Evolutionary conservation across 2,888 invertebrate species (phyloP).

Genomic region (Parthenolecanium corni): DNA sequence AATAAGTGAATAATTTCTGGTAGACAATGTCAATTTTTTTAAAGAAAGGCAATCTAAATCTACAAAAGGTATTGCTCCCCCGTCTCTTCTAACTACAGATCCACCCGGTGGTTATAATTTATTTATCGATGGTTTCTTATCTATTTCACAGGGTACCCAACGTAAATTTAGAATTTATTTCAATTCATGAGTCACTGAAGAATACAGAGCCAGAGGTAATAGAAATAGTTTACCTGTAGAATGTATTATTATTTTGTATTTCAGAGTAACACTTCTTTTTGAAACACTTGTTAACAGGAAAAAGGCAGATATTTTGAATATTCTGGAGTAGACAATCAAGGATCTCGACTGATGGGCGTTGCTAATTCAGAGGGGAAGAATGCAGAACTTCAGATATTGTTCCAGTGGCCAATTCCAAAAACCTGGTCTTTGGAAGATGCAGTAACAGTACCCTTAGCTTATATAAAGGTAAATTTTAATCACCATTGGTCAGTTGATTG

Average conservation of each 20-base stretch:
- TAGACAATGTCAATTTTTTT: too few relatives aligned
- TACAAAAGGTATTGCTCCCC: too few relatives aligned
- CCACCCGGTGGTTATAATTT: too few relatives aligned
- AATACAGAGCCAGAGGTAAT: too few relatives aligned
- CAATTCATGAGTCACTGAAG: background rate
- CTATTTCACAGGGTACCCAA: background rate
- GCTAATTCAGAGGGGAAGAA: conserved; percentile 25
- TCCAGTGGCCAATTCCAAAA: conserved; percentile 42
- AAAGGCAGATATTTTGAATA: background rate
- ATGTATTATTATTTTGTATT: too few relatives aligned
- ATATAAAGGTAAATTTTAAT: conserved; percentile 38
- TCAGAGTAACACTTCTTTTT: too few relatives aligned
- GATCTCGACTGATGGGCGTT: conserved; percentile 34
- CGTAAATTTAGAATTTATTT: background rate
- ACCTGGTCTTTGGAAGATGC: conserved; percentile 44
- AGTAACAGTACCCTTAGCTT: conserved; percentile 45
- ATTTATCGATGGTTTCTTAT: background rate
- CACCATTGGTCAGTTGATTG: too few relatives aligned
- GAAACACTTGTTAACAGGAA: background rate
- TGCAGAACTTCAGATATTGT: background rate
- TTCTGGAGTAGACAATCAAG: background rate
- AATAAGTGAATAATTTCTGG: too few relatives aligned
- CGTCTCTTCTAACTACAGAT: too few relatives aligned
- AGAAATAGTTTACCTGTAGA: too few relatives aligned
- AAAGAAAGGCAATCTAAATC: too few relatives aligned